These are phyloP conservation scores for Heliothis peltigera DNA, from an alignment of 2,888 invertebrate genomes.

Conservation along the genomic window DNA sequence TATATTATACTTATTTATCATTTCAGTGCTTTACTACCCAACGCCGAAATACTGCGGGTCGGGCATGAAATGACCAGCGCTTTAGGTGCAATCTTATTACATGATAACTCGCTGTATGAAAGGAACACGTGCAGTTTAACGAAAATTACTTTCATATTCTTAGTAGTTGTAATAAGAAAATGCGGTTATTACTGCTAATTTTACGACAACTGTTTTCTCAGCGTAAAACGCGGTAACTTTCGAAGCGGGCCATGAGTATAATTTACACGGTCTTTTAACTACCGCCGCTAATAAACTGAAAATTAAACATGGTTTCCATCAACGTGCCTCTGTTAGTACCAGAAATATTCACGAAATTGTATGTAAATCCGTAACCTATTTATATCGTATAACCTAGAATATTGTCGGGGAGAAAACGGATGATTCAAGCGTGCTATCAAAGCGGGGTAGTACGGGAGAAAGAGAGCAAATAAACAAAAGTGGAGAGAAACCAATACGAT, in stretches of 20 bases:
- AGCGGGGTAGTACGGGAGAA: constrained; percentile 60
- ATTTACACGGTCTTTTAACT: constrained; percentile 47
- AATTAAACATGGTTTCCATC: constrained; percentile 38
- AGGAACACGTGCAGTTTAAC: constrained; percentile 13
- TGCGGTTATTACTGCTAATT: constrained; percentile 50
- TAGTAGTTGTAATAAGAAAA: constrained; percentile 12
- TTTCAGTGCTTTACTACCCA: constrained; percentile 61
- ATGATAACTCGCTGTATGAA: constrained; percentile 2
- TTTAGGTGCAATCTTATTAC: constrained; percentile 27
- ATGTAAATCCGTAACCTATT: constrained; percentile 36
- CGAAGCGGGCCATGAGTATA: constrained; percentile 36
- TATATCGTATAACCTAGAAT: constrained; percentile 35
- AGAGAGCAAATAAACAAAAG: constrained; percentile 76
- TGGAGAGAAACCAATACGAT: constrained; percentile 82
- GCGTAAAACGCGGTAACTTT: constrained; percentile 36
- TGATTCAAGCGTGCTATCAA: constrained; percentile 60
- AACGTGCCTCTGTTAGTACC: constrained; percentile 11
- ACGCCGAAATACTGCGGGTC: constrained; percentile 50
- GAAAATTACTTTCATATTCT: constrained; percentile 43
- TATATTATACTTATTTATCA: constrained; percentile 73
- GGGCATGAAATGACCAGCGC: constrained; percentile 41
- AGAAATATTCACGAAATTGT: constrained; percentile 25
- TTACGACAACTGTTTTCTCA: constrained; percentile 44
- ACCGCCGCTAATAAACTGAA: constrained; percentile 43
- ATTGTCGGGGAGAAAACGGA: constrained; percentile 36